A percentile compares a stretch with the other conserved stretches of the same genome.
These are phyloP conservation scores for Atta colombica DNA, from an alignment of 1,140 invertebrate genomes.

Conservation along the genomic window DNA sequence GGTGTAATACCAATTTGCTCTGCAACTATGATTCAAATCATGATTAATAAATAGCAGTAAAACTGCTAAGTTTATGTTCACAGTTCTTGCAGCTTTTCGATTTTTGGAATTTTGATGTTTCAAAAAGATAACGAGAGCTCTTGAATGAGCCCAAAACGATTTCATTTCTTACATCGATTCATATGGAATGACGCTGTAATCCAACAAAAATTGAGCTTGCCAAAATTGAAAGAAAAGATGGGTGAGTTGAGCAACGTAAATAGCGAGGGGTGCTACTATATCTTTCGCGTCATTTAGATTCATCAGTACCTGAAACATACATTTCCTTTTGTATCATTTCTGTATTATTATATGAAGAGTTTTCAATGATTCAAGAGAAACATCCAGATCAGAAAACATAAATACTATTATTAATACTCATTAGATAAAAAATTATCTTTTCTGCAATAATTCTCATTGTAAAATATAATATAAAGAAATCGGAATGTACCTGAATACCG, in stretches of 20 bases:
- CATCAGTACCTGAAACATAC: conserved; percentile 38
- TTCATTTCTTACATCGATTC: conserved; percentile 47
- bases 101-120: neutral
- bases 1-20: conserved; percentile 44
- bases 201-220: conserved; percentile 50
- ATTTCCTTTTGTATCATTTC: neutral
- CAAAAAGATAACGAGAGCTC: neutral
- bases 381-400: neutral
- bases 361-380: neutral
- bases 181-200: conserved; percentile 39
- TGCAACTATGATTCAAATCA: conserved; percentile 24
- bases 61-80: neutral
- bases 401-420: neutral
- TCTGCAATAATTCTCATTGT: neutral
- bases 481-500: conserved; percentile 20
- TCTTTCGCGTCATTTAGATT: conserved; percentile 45
- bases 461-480: neutral
- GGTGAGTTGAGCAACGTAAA: conserved; percentile 44
- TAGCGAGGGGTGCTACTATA: conserved; percentile 45
- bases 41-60: neutral
- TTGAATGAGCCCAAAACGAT: neutral
- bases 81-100: neutral
- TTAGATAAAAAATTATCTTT: neutral
- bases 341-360: neutral
- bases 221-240: conserved; percentile 53